Conservation (phyloP, 2,888 invertebrate species). For the Heliothis peltigera region DNA sequence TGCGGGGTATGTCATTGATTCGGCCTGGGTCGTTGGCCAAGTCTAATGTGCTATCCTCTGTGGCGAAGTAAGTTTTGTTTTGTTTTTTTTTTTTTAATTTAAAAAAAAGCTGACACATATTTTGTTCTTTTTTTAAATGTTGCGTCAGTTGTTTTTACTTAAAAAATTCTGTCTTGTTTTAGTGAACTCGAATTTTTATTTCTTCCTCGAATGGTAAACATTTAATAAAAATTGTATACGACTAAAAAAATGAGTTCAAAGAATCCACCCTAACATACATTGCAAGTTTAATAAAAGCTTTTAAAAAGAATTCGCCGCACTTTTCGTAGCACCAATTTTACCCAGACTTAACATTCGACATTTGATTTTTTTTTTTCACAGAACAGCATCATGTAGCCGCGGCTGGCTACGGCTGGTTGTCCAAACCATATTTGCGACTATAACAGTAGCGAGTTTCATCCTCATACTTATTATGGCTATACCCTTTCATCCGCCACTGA, state of each 20-base stretch:
- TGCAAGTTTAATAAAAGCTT: no score
- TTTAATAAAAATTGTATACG: no score
- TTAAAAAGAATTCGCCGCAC: no score
- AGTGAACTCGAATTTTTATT: no score
- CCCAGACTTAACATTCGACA: not conserved
- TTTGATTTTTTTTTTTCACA: slow-evolving; percentile 40
- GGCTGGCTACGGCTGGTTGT: slow-evolving; percentile 80
- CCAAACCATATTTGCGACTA: slow-evolving; percentile 76
- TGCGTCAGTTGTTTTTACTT: no score
- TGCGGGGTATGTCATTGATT: slow-evolving; percentile 63
- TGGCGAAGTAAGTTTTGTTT: slow-evolving; percentile 64
- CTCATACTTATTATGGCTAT: slow-evolving; percentile 78
- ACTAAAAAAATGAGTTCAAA: no score
- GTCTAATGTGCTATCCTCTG: slow-evolving; percentile 60
- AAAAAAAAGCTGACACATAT: not conserved
- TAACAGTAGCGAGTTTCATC: slow-evolving; percentile 80
- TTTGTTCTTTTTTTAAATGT: not conserved
- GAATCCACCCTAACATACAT: no score
- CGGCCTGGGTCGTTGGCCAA: slow-evolving; percentile 60
- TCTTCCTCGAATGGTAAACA: no score
- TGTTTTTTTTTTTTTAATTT: not conserved
- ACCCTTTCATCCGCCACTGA: slow-evolving; percentile 40
- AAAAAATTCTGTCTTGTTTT: no score
- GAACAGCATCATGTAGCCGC: slow-evolving; percentile 80
- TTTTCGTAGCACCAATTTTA: no score